A percentile compares a stretch with the other conserved stretches of the same genome.
Conservation (phyloP, 2,113 vertebrate genomes). For the Paraplagusia blochii region DNA sequence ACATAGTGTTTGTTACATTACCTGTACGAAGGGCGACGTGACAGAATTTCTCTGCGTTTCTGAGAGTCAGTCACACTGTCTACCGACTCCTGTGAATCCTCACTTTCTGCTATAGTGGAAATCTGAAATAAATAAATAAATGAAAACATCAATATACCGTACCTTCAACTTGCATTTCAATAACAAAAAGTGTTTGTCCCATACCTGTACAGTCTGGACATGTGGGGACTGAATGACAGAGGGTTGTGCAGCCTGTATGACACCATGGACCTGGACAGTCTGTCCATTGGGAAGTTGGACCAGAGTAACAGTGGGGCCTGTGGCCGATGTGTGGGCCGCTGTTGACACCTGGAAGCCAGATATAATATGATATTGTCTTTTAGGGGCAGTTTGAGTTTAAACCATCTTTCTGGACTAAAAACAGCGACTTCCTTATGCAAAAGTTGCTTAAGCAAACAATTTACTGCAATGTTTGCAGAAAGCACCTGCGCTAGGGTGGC, state of each 20-base stretch:
- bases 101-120: slow-evolving; percentile 95
- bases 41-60: slow-evolving; percentile 96
- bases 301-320: slow-evolving; percentile 90
- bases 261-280: slow-evolving; percentile 96
- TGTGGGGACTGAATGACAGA: slow-evolving; percentile 98
- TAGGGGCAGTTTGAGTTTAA: too few species aligned
- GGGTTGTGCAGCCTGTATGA: slow-evolving; percentile 96
- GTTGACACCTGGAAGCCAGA: slow-evolving; percentile 81
- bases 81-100: slow-evolving; percentile 97
- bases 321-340: slow-evolving; percentile 83
- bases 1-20: slow-evolving; percentile 35
- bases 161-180: neutral
- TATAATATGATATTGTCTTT: neutral
- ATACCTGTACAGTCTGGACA: slow-evolving; percentile 94
- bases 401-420: neutral
- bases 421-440: too few species aligned
- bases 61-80: slow-evolving; percentile 97
- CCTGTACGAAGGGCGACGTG: slow-evolving; percentile 95
- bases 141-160: neutral
- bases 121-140: slow-evolving; percentile 76
- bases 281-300: slow-evolving; percentile 97
- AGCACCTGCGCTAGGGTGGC: slow-evolving; percentile 93
- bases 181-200: slow-evolving; percentile 1
- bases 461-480: too few species aligned
- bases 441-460: too few species aligned